Evolutionary conservation across 2,797 vertebrate genomes (phyloP), one percentile per base, ranked within the genome.

Genomic region (Streptopelia turtur): DNA sequence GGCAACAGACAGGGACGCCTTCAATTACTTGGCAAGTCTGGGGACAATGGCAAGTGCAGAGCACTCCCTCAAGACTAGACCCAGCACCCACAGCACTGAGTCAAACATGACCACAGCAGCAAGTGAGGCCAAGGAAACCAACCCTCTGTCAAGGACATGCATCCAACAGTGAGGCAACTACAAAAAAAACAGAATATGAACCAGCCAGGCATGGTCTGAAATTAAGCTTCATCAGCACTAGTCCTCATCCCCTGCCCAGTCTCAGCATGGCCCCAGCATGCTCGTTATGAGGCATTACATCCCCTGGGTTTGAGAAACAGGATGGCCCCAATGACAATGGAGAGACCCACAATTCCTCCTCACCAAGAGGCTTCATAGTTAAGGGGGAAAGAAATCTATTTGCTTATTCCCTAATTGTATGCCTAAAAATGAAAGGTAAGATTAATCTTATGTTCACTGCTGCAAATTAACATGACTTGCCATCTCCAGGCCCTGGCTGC

Each of bases 1-100:
- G 45, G 78, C 81, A 93, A 60, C 50, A 57, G 35, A 90, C 10
- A 10, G 53, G 52, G 70, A 93, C 83, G 88, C 49, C 90, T 95
- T 83, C 64, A 84, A 77, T 33, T 85, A 49, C 83, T 68, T 18
- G 60, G 75, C 31, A 93, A 86, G 59, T 45, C 0, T 63, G n/a
- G 28, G 69, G 43, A 28, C 1, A 5, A 79, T 10, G 20, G 83
- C 33, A 93, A 57, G 15, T 7, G 52, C 68, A 50, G 33, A 82
- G 47, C 23, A 21, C 45, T 92, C 78, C 53, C 24, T 55, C 71
- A 64, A 53, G 35, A 37, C n/a, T 3, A 30, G 45, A 87, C 16
- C 30, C 25, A 66, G 53, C 1, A 2, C 25, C 50, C 31, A 6
- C 2, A 37, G 78, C 82, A 92, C 17, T 0, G 0, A 85, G 75